Conservation (phyloP, 2,888 invertebrate species). For the Linnaemya vulpina region DNA sequence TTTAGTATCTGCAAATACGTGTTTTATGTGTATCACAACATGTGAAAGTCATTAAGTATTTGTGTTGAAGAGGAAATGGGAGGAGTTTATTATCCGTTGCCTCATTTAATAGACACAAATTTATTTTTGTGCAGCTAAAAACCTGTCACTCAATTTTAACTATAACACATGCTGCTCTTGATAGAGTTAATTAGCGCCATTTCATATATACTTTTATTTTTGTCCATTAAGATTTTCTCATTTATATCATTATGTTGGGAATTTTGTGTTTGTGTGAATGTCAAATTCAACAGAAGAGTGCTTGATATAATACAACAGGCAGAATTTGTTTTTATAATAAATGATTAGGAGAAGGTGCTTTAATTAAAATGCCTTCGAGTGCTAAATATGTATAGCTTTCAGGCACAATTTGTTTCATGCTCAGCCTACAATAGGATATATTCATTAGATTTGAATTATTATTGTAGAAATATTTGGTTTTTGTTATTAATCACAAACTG, state of each 20-base stretch:
- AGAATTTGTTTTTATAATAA: too few species aligned
- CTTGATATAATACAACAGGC: too few species aligned
- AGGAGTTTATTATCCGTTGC: neutral
- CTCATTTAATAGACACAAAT: constrained; percentile 2
- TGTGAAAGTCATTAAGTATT: neutral
- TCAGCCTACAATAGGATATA: too few species aligned
- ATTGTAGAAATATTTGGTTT: too few species aligned
- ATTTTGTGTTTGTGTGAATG: too few species aligned
- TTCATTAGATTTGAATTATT: too few species aligned
- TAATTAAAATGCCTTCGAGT: too few species aligned
- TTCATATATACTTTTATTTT: constrained; percentile 9
- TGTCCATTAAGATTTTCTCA: neutral
- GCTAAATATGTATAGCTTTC: too few species aligned
- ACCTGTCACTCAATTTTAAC: constrained; percentile 6
- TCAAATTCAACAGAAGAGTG: too few species aligned
- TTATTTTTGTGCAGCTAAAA: neutral
- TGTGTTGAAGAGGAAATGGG: neutral
- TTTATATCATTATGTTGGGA: neutral
- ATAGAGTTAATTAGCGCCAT: constrained; percentile 42
- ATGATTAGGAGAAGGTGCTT: too few species aligned
- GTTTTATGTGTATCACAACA: neutral
- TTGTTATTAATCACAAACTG: too few species aligned
- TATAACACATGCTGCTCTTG: constrained; percentile 28
- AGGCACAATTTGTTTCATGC: too few species aligned
- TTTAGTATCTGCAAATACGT: neutral